These are phyloP conservation scores for Hippocampus abdominalis DNA, from an alignment of 2,113 vertebrate species.

Conservation along the genomic window DNA sequence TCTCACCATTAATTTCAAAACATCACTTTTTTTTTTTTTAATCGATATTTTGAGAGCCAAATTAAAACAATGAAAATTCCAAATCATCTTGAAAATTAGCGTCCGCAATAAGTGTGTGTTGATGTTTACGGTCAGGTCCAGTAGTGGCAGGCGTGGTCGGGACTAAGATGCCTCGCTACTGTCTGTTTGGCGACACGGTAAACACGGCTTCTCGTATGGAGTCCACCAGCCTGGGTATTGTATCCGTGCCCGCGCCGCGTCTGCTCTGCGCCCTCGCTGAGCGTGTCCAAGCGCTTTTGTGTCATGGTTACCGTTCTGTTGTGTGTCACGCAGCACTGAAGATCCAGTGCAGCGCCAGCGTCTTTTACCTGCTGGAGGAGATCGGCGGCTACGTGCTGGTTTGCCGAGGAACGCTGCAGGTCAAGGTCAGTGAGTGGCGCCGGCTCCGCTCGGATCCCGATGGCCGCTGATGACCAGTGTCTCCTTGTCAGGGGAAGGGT, in stretches of 20 bases:
- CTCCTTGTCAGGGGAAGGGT: constrained; percentile 74
- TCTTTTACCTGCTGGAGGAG: constrained; percentile 83
- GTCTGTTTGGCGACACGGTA: constrained; percentile 1
- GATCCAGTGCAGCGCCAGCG: constrained; percentile 84
- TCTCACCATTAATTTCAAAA: no score
- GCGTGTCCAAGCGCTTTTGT: background rate
- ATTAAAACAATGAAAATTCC: background rate
- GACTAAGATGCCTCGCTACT: constrained; percentile 5
- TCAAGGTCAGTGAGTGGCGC: constrained; percentile 76
- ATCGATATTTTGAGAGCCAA: no score
- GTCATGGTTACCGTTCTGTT: background rate
- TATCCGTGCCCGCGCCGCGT: background rate
- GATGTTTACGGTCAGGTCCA: background rate
- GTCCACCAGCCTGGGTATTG: constrained; percentile 3
- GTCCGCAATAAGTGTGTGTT: background rate
- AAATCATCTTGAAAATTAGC: background rate
- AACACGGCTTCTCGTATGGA: constrained; percentile 1
- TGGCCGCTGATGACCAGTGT: background rate
- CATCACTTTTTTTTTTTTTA: no score
- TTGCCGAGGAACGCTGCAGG: constrained; percentile 81
- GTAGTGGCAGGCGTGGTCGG: constrained; percentile 4
- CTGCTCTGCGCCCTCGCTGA: background rate
- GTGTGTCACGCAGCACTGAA: constrained; percentile 75
- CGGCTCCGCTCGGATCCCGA: background rate
- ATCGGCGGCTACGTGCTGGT: constrained; percentile 79